Percentiles rank a stretch among this genome's conserved stretches.
Conservation (phyloP, 2,888 invertebrate genomes). For the Conus canariensis region DNA sequence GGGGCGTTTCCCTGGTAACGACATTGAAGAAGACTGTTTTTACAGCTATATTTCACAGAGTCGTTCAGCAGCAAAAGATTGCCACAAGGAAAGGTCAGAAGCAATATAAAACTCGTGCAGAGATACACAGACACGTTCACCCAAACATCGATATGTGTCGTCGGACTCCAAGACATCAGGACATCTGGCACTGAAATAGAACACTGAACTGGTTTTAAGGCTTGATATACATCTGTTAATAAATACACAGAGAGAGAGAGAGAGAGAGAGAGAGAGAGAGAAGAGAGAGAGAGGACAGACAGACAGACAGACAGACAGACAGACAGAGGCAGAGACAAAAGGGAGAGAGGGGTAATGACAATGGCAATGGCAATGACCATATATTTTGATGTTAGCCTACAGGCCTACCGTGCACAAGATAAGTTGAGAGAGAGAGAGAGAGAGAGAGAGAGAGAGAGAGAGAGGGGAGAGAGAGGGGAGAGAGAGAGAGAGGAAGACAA, state of each 20-base stretch:
- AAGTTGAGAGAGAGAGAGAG: no score
- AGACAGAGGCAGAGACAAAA: not conserved
- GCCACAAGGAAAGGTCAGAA: constrained; percentile 4
- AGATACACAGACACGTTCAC: not conserved
- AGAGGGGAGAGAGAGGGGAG: not conserved
- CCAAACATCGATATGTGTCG: not conserved
- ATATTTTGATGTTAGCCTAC: not conserved
- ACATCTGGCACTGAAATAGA: not conserved
- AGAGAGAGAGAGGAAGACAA: no score
- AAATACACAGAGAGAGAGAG: not conserved
- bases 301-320: no score
- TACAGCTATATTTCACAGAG: not conserved
- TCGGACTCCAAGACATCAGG: not conserved
- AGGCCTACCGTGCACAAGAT: not conserved
- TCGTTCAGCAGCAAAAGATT: not conserved
- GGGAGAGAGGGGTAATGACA: not conserved
- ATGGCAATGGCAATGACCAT: not conserved
- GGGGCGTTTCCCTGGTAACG: no score
- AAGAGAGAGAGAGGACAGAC: no score
- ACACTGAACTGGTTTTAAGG: not conserved
- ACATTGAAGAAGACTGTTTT: no score
- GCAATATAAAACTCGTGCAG: not conserved
- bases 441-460: not conserved
- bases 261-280: no score
- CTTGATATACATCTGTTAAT: not conserved